Evolutionary conservation across 2,113 vertebrate genomes (phyloP).

Genomic region (Salvelinus namaycush): DNA sequence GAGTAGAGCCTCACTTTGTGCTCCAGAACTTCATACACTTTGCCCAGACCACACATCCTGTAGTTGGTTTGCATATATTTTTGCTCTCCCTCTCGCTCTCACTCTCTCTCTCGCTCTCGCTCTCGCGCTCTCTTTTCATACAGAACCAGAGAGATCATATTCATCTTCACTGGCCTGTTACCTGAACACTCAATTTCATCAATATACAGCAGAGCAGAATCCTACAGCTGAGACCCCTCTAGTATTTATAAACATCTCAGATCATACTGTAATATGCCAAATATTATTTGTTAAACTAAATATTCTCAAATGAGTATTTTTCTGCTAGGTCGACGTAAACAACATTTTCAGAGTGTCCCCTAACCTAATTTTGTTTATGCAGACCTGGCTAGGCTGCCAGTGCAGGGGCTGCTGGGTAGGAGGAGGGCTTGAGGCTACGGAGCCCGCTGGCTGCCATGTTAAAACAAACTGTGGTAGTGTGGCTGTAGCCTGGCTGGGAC

Average conservation of each 20-base stretch:
- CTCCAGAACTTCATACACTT: conserved; percentile 71
- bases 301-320: conserved; percentile 55
- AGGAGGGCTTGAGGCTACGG: conserved; percentile 39
- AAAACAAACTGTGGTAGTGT: conserved; percentile 35
- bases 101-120: too few species aligned
- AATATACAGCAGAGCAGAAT: conserved; percentile 47
- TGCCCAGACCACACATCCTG: conserved; percentile 68
- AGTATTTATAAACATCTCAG: conserved; percentile 66
- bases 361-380: conserved; percentile 47
- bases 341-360: conserved; percentile 26
- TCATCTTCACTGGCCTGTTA: conserved; percentile 31
- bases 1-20: conserved; percentile 52
- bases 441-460: conserved; percentile 33
- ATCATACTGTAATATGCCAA: conserved; percentile 29
- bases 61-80: background rate
- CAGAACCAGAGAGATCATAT: too few species aligned
- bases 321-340: conserved; percentile 50
- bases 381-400: conserved; percentile 30
- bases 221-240: conserved; percentile 46
- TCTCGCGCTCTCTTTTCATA: too few species aligned
- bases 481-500: conserved; percentile 10
- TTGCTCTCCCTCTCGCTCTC: too few species aligned
- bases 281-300: conserved; percentile 62
- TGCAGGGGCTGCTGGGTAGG: conserved; percentile 32
- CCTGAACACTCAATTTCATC: conserved; percentile 58